A percentile compares a stretch with the other conserved stretches of the same genome.
phyloP scores from a whole-genome alignment of 2,113 vertebrate species.

The Mustela lutreola region DNA sequence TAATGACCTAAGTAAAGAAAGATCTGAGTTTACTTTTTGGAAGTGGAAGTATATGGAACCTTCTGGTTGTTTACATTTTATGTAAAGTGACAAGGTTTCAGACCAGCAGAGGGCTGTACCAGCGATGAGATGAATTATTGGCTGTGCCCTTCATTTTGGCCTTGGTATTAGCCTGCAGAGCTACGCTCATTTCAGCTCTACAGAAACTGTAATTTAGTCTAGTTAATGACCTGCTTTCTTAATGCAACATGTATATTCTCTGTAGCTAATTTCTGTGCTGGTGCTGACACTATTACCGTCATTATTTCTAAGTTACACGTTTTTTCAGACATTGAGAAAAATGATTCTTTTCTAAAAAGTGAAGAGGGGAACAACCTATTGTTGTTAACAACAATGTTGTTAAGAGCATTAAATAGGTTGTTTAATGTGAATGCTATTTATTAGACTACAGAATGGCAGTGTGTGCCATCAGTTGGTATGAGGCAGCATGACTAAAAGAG shows the following conservation, averaged over 20 bases:
- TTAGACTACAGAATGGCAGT: background rate
- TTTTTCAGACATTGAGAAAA: background rate
- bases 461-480: background rate
- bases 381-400: no score
- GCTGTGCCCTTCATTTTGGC: background rate
- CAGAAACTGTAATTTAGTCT: background rate
- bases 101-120: background rate
- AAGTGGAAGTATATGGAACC: background rate
- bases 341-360: constrained; percentile 25
- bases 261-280: background rate
- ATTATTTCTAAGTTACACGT: background rate
- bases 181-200: background rate
- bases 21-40: background rate
- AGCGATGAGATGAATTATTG: background rate
- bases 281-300: background rate
- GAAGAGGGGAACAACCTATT: background rate
- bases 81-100: constrained; percentile 17
- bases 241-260: background rate
- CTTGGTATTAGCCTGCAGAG: background rate
- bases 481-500: background rate
- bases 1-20: background rate
- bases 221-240: background rate
- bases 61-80: constrained; percentile 18
- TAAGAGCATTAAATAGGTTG: no score
- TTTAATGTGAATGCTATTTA: constrained; percentile 31